Conservation (phyloP, 1,140 invertebrate genomes). For the Drosophila ogumai region DNA sequence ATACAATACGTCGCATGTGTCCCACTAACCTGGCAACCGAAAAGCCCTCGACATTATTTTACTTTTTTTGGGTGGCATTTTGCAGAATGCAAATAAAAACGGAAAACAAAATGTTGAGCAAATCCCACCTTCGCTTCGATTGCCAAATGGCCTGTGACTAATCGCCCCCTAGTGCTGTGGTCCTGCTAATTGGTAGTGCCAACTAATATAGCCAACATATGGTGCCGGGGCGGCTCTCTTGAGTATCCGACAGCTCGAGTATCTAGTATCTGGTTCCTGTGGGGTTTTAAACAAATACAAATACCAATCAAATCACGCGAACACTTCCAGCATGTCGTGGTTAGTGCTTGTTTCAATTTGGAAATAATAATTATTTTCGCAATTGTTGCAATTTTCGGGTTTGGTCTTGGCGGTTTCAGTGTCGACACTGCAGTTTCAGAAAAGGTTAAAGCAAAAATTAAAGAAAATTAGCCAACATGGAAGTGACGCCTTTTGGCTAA, state of each 20-base stretch:
- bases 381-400: slow-evolving; percentile 41
- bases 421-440: slow-evolving; percentile 37
- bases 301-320: slow-evolving; percentile 31
- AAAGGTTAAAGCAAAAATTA: slow-evolving; percentile 37
- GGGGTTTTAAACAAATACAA: not conserved
- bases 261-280: slow-evolving; percentile 10
- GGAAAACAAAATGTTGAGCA: slow-evolving; percentile 40
- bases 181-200: slow-evolving; percentile 67
- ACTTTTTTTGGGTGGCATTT: slow-evolving; percentile 21
- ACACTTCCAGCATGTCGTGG: slow-evolving; percentile 1
- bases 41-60: slow-evolving; percentile 7
- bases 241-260: not conserved
- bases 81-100: slow-evolving; percentile 50
- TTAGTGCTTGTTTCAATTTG: slow-evolving; percentile 18
- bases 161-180: slow-evolving; percentile 49
- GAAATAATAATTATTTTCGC: slow-evolving; percentile 35
- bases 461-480: not conserved
- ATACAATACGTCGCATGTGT: slow-evolving; percentile 14
- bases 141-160: slow-evolving; percentile 70
- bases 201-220: slow-evolving; percentile 42
- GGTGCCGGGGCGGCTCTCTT: slow-evolving; percentile 15
- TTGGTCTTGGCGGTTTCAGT: slow-evolving; percentile 32
- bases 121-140: slow-evolving; percentile 57
- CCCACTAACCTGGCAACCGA: slow-evolving; percentile 32
- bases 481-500: not conserved